Base-by-base conservation (phyloP, 2,888 invertebrate genomes). In the Protophormia terraenovae region DNA sequence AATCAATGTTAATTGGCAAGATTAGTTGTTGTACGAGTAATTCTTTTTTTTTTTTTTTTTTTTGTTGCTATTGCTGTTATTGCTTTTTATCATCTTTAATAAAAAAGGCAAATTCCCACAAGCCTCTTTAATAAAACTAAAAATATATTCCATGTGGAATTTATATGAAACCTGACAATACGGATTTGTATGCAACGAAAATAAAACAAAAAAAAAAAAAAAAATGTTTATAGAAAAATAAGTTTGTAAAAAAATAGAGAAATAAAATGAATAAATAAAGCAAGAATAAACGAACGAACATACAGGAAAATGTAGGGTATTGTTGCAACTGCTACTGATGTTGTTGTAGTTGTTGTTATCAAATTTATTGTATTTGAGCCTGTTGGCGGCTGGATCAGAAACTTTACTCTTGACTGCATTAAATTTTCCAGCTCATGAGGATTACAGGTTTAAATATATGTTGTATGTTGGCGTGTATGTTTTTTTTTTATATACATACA, bases 341-440 rank as follows among this genome's bases (percentile, higher is more conserved):
- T 19, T 60, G 60, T 60, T 32, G 14, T 10, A 47, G 5, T 22
- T 60, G 35, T 35, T 77, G 47, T 71, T 71, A 76, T 66, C 75
- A 80, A 75, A 47, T 64, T 84, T 79, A 67, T 72, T n/a, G 53
- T 58, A 58, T 75, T 80, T 50, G 58, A 80, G 76, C 60, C 76
- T 67, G 76, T 67, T 77, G 76, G 84, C 41, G 67, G 76, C 66
- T 76, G 80, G 72, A 76, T 80, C 80, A 79, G 64, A 71, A 84
- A 84, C 71, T 84, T 76, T 72, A 80, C 84, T 80, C 80, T 62
- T 76, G 76, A 80, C 71, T 80, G 84, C 80, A 76, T 80, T 72
- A 80, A 64, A 84, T 84, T 84, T 84, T 60, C 50, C 71, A 76
- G 72, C 84, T 80, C 58, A 64, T 66, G 60, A 60, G 80, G 75